A percentile compares a stretch with the other conserved stretches of the same genome.
phyloP scores from a whole-genome alignment of 2,888 invertebrate species.

The Drosophila ochracea region DNA sequence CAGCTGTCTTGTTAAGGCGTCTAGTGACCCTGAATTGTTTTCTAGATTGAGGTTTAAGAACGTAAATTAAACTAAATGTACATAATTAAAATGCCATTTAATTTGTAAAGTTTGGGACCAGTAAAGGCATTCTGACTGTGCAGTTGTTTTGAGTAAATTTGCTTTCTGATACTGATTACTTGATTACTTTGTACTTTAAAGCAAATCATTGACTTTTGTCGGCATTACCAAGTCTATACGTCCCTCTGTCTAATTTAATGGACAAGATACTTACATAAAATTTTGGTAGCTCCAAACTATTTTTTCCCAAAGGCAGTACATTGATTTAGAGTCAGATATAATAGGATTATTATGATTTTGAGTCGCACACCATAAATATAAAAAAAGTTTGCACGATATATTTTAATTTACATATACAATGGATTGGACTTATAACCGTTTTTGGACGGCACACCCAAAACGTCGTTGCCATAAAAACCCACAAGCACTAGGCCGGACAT shows the following conservation, averaged over 20 bases:
- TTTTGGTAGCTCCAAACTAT: background rate
- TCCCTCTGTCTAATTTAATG: background rate
- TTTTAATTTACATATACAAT: conserved; percentile 35
- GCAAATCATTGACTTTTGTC: conserved; percentile 11
- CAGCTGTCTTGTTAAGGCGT: conserved; percentile 52
- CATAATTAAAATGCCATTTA: conserved; percentile 50
- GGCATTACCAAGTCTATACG: background rate
- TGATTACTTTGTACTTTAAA: conserved; percentile 13
- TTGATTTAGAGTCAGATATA: background rate
- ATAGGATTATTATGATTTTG: conserved; percentile 40
- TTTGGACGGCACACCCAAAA: conserved; percentile 67
- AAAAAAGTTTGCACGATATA: conserved; percentile 2
- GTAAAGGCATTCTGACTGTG: background rate
- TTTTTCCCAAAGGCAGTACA: background rate
- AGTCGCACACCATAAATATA: conserved; percentile 26
- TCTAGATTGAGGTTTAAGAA: conserved; percentile 36
- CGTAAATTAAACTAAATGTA: conserved; percentile 31
- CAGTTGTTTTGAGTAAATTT: conserved; percentile 1
- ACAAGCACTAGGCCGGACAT: conserved; percentile 31
- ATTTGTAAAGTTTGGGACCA: conserved; percentile 7
- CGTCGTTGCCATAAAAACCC: conserved; percentile 22
- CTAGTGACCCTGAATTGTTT: conserved; percentile 63
- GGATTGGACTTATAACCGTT: conserved; percentile 25
- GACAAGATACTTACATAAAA: background rate
- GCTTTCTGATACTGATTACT: conserved; percentile 5